Evolutionary conservation across 2,888 invertebrate genomes (phyloP).

Genomic region (Syrista parreyssii): DNA sequence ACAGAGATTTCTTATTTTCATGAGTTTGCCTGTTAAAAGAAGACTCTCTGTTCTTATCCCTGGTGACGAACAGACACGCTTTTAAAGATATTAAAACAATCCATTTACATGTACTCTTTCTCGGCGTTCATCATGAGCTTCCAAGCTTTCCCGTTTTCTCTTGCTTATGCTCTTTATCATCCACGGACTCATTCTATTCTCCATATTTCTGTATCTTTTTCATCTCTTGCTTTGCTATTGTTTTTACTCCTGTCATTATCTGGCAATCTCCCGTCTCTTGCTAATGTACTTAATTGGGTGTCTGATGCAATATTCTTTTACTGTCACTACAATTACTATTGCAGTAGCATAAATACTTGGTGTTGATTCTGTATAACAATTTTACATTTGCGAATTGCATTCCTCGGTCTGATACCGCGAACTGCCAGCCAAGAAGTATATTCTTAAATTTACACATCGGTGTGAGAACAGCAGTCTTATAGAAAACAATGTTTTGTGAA

Average conservation of each 20-base stretch:
- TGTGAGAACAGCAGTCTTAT: neutral
- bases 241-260: neutral
- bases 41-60: neutral
- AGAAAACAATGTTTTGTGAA: neutral
- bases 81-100: conserved; percentile 52
- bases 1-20: neutral
- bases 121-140: neutral
- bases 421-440: neutral
- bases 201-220: neutral
- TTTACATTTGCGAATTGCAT: neutral
- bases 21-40: neutral
- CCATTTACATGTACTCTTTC: conserved; percentile 35
- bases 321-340: neutral
- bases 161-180: neutral
- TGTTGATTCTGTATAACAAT: neutral
- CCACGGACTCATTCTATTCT: neutral
- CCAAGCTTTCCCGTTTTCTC: neutral
- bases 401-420: neutral
- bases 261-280: neutral
- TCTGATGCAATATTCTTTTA: neutral
- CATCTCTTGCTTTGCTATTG: neutral
- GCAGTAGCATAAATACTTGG: neutral
- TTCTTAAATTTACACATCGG: neutral
- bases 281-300: neutral
- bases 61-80: conserved; percentile 24